phyloP scores from a whole-genome alignment of 2,888 invertebrate species.

The Mesopsocus fuscifrons region DNA sequence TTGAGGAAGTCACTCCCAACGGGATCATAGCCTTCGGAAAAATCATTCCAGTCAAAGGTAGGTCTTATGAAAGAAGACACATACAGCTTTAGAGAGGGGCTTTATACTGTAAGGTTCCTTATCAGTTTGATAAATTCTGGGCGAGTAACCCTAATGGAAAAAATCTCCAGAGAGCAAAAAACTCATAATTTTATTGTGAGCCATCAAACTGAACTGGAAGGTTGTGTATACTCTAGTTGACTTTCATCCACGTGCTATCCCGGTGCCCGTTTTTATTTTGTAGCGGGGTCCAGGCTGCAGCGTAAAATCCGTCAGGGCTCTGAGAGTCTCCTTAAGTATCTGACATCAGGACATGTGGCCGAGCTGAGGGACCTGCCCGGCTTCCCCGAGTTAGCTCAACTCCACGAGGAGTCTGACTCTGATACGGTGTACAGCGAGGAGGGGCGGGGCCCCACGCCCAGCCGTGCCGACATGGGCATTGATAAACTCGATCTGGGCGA shows the following conservation, averaged over 20 bases:
- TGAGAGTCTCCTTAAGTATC: not conserved
- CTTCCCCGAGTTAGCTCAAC: not conserved
- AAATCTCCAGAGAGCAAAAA: too few species aligned
- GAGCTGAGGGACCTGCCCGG: not conserved
- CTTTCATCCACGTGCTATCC: too few species aligned
- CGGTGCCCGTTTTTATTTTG: too few species aligned
- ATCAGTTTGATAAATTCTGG: too few species aligned
- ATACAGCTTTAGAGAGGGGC: too few species aligned
- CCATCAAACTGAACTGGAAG: too few species aligned
- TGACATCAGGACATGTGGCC: not conserved
- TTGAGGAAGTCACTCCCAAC: conserved; percentile 56
- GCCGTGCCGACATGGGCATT: not conserved
- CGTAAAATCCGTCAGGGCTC: not conserved
- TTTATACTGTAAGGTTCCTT: too few species aligned
- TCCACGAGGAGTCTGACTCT: not conserved
- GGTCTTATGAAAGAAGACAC: conserved; percentile 21
- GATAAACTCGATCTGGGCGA: not conserved
- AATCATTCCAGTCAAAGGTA: conserved; percentile 53
- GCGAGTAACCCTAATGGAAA: too few species aligned
- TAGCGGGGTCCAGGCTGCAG: too few species aligned
- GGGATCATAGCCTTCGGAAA: conserved; percentile 72
- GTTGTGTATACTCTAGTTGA: too few species aligned
- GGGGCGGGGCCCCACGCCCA: not conserved
- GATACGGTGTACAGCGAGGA: not conserved
- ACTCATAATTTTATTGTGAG: too few species aligned